These are phyloP conservation scores for Micropterix aruncella DNA, from an alignment of 2,888 invertebrate genomes.

Conservation along the genomic window DNA sequence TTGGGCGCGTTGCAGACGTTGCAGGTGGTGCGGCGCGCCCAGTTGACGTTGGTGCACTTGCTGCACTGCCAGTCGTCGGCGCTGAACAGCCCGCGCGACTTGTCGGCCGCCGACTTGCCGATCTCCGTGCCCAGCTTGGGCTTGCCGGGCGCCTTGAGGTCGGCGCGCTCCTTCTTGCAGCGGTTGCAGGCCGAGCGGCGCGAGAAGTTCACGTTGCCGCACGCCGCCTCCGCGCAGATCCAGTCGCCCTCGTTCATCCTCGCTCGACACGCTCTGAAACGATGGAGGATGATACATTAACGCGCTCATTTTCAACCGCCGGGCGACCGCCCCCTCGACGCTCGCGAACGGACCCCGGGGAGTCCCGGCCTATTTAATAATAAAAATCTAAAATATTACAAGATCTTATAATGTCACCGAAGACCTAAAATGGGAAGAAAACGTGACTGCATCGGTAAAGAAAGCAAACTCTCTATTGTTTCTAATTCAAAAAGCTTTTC, in stretches of 20 bases:
- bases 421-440: too few relatives aligned
- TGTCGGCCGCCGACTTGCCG: slow-evolving; percentile 96
- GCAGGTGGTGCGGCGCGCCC: slow-evolving; percentile 91
- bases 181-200: slow-evolving; percentile 82
- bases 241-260: slow-evolving; percentile 48
- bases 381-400: too few relatives aligned
- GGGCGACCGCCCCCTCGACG: too few relatives aligned
- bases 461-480: too few relatives aligned
- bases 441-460: too few relatives aligned
- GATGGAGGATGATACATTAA: too few relatives aligned
- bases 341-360: too few relatives aligned
- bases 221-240: slow-evolving; percentile 53
- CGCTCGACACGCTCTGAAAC: too few relatives aligned
- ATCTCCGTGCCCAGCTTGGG: slow-evolving; percentile 92
- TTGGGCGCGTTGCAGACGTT: slow-evolving; percentile 99
- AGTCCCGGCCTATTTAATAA: too few relatives aligned
- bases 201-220: slow-evolving; percentile 92
- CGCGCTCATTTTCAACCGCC: too few relatives aligned
- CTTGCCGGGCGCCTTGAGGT: slow-evolving; percentile 27
- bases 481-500: too few relatives aligned
- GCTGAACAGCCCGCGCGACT: slow-evolving; percentile 88
- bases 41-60: slow-evolving; percentile 99
- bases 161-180: slow-evolving; percentile 61
- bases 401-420: too few relatives aligned
- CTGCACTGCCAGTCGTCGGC: slow-evolving; percentile 99